Percentiles rank a stretch among this genome's conserved stretches.
These are phyloP conservation scores for Diglossa cyanea DNA, from an alignment of 2,797 vertebrate species.

Conservation along the genomic window DNA sequence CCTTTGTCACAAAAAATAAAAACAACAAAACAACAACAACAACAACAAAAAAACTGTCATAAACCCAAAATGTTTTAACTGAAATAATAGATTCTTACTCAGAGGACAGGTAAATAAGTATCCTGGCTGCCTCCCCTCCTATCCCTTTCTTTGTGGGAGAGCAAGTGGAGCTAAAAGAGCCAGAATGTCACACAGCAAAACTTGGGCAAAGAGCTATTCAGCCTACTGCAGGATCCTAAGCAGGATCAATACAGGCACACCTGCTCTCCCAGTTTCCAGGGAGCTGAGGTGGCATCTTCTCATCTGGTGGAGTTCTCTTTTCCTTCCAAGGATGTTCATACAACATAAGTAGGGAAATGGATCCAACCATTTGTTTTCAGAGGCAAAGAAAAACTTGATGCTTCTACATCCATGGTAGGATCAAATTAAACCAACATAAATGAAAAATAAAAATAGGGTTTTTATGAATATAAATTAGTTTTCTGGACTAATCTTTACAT, in stretches of 20 bases:
- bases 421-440: neutral
- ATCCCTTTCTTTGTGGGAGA: neutral
- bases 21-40: too few relatives aligned
- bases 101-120: neutral
- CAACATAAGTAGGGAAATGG: neutral
- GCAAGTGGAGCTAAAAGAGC: neutral
- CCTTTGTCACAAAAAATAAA: neutral
- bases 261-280: neutral
- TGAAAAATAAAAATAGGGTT: neutral
- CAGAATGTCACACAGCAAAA: neutral
- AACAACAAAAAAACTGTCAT: too few relatives aligned
- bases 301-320: fast-evolving
- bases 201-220: neutral
- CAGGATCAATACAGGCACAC: neutral
- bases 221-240: neutral
- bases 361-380: neutral
- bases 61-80: neutral
- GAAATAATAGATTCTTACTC: neutral
- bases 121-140: neutral
- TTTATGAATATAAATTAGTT: neutral
- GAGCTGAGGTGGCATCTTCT: neutral
- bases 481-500: neutral
- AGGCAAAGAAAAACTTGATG: neutral
- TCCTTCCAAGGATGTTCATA: neutral
- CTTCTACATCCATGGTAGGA: neutral